Evolutionary conservation across 1,140 invertebrate species (phyloP).

Genomic region (Solen grandis): DNA sequence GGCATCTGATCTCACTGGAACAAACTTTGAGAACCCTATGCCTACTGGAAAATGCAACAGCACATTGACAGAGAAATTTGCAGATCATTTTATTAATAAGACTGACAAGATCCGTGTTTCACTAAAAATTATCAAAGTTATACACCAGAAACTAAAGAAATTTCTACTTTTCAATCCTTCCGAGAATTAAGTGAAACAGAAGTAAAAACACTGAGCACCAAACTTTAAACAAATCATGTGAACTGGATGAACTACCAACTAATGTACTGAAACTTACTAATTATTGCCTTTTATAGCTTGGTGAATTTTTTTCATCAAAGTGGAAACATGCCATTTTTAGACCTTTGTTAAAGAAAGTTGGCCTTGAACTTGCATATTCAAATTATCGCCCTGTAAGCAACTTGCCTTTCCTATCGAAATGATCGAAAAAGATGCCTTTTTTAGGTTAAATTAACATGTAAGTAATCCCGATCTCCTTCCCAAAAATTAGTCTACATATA

Average conservation of each 20-base stretch:
- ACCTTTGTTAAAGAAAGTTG: too few species aligned
- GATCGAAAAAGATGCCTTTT: conserved; percentile 34
- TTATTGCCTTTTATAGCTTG: neutral
- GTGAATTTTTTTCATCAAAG: neutral
- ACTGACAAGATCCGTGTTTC: conserved; percentile 24
- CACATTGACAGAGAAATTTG: conserved; percentile 24
- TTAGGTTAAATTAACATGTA: conserved; percentile 20
- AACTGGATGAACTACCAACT: neutral
- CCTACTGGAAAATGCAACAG: conserved; percentile 4
- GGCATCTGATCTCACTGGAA: conserved; percentile 17
- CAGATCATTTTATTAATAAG: conserved; percentile 34
- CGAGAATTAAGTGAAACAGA: too few species aligned
- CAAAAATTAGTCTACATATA: conserved; percentile 15
- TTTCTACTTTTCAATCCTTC: too few species aligned
- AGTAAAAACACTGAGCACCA: too few species aligned
- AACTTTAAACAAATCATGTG: neutral
- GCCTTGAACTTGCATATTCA: neutral
- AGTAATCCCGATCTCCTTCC: conserved; percentile 9
- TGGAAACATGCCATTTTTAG: too few species aligned
- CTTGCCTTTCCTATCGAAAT: conserved; percentile 28
- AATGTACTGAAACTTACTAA: neutral
- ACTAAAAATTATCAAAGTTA: too few species aligned
- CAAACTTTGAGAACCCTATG: conserved; percentile 24
- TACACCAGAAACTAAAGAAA: too few species aligned
- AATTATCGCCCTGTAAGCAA: conserved; percentile 18